These are phyloP conservation scores for Crossaster papposus DNA, from an alignment of 53 echinoderm and acorn worm species.

Conservation along the genomic window DNA sequence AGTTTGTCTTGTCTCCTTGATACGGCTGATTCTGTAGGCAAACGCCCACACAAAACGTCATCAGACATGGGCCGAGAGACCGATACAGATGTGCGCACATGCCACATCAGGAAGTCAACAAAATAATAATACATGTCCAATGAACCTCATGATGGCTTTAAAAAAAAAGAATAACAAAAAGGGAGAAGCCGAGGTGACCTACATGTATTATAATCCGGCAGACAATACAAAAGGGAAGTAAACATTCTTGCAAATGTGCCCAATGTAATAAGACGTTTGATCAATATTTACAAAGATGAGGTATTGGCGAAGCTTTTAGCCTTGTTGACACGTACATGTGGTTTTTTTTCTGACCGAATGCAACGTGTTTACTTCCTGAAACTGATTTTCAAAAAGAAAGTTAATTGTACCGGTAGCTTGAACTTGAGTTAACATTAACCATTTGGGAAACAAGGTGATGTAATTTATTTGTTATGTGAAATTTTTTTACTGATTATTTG, in stretches of 20 bases:
- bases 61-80: background rate
- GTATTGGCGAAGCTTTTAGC: background rate
- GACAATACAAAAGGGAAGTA: background rate
- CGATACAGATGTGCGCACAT: background rate
- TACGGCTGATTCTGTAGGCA: background rate
- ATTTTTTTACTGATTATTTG: too few species aligned
- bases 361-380: background rate
- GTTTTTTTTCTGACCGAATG: background rate
- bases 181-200: background rate
- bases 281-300: background rate
- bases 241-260: background rate
- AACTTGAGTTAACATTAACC: background rate
- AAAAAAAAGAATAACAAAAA: background rate
- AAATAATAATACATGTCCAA: background rate
- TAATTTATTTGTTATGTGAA: too few species aligned
- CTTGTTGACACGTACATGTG: background rate
- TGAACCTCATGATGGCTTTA: background rate
- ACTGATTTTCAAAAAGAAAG: background rate
- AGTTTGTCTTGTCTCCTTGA: constrained; percentile 25
- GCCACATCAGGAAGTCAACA: background rate
- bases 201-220: background rate
- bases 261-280: background rate
- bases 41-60: constrained; percentile 28
- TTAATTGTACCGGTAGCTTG: background rate
- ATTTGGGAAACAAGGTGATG: too few species aligned